Evolutionary conservation across 2,888 invertebrate species (phyloP), one percentile per base, ranked within the genome.

Genomic region (Chromoteleia sp.): DNA sequence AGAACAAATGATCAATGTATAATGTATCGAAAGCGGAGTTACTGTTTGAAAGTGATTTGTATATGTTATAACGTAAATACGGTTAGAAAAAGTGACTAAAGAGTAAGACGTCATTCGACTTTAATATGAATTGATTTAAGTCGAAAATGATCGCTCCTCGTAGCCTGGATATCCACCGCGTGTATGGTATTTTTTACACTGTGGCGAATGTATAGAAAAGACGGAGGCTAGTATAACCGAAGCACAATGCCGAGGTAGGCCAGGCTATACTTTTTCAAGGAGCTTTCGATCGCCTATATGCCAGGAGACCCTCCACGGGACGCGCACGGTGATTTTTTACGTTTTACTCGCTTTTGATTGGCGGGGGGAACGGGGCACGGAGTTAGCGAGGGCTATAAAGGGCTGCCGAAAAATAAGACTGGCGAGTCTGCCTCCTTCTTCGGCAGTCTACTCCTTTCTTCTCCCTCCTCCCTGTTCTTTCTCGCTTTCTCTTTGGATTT

Each of bases 341-440:
- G 86, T 90, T 90, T 90, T 90, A 88, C 89, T 91, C 86, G 87
- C 88, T 90, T 90, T 90, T 89, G 90, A 91, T 90, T 90, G 90
- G 88, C 86, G 88, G 85, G 85, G 85, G 83, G 84, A 71, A 52
- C 70, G 71, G 75, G 75, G 75, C 29, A 39, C 70, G 75, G 65
- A 70, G 80, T 70, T 74, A 80, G 78, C 76, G 82, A 82, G 86
- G 87, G 84, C 86, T 88, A 89, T 89, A 90, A 90, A 90, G 89
- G 89, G 86, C 87, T 88, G 89, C 89, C 88, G 88, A 90, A 90
- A 89, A 89, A 90, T 89, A 90, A 90, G 86, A 88, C 87, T 83
- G 84, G 79, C 84, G 84, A 85, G 84, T 80, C 83, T 84, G 83
- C 85, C 85, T 84, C 85, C 85, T 86, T 71, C 83, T 82, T 78